Conservation (phyloP, 35 echinoderm and acorn worm genomes). For the Eucidaris tribuloides region DNA sequence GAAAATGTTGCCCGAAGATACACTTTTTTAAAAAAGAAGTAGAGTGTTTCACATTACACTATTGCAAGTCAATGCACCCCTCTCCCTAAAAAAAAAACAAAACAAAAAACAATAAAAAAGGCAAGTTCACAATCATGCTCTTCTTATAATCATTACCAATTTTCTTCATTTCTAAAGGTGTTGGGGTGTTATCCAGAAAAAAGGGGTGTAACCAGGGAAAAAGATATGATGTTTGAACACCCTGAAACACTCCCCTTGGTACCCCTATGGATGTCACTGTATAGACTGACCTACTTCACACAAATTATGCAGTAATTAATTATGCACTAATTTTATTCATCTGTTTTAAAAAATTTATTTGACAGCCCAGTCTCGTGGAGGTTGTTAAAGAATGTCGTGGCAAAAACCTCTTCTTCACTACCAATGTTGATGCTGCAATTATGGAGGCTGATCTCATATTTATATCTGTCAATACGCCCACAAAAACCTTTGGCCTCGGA, state of each 20-base stretch:
- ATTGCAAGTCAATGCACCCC: not conserved
- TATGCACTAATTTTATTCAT: not conserved
- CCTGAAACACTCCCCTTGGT: no score
- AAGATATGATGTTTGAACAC: no score
- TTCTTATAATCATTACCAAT: no score
- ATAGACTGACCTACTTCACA: not conserved
- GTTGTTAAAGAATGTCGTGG: conserved; percentile 81
- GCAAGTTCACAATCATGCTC: no score
- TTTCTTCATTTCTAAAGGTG: no score
- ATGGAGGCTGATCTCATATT: conserved; percentile 92
- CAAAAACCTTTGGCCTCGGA: conserved; percentile 98
- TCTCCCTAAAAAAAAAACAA: no score
- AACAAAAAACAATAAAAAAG: no score
- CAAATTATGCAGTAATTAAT: not conserved
- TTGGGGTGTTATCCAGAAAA: no score
- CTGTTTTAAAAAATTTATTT: not conserved
- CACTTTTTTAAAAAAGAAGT: not conserved
- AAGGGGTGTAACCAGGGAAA: no score
- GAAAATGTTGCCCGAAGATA: no score
- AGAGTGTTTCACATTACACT: not conserved
- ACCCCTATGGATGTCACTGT: no score
- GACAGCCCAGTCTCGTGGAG: conserved; percentile 55
- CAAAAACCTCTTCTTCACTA: conserved; percentile 91
- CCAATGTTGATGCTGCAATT: conserved; percentile 61
- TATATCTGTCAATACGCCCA: conserved; percentile 97